Conservation (phyloP, 1,140 invertebrate species). For the Dendrolimus punctatus region DNA sequence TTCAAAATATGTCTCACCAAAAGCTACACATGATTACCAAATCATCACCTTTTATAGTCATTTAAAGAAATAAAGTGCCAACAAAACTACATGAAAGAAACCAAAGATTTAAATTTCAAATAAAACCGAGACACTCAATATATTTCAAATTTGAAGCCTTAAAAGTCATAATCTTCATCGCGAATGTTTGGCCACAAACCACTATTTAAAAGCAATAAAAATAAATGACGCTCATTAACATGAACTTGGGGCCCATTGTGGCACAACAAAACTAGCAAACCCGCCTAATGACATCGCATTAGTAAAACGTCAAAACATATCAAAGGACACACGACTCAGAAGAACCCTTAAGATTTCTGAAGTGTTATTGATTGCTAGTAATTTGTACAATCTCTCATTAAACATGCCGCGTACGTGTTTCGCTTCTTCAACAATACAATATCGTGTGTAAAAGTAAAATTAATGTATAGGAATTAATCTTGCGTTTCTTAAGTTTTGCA, state of each 20-base stretch:
- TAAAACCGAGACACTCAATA: conserved; percentile 1
- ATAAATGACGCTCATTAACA: conserved; percentile 66
- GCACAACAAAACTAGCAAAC: conserved; percentile 38
- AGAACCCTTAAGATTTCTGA: conserved; percentile 34
- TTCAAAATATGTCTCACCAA: too few species aligned
- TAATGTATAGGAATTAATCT: conserved; percentile 46
- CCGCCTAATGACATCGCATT: conserved; percentile 57
- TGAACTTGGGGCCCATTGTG: conserved; percentile 47
- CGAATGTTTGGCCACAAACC: conserved; percentile 49
- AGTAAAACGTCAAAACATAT: conserved; percentile 70
- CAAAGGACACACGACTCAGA: conserved; percentile 43
- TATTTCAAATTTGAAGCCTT: background rate
- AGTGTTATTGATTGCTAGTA: conserved; percentile 54
- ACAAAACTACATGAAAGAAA: background rate
- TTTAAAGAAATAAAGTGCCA: too few species aligned
- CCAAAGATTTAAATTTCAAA: background rate
- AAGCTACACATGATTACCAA: too few species aligned
- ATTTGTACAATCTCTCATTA: conserved; percentile 61
- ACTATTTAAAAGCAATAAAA: conserved; percentile 63
- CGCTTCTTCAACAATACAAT: conserved; percentile 31
- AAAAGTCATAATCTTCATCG: conserved; percentile 44
- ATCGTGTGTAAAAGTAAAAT: conserved; percentile 30
- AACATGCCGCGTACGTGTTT: conserved; percentile 36
- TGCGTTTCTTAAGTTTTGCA: conserved; percentile 4
- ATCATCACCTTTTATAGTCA: too few species aligned